Evolutionary conservation across 2,113 vertebrate genomes (phyloP).

Genomic region (Motacilla alba): DNA sequence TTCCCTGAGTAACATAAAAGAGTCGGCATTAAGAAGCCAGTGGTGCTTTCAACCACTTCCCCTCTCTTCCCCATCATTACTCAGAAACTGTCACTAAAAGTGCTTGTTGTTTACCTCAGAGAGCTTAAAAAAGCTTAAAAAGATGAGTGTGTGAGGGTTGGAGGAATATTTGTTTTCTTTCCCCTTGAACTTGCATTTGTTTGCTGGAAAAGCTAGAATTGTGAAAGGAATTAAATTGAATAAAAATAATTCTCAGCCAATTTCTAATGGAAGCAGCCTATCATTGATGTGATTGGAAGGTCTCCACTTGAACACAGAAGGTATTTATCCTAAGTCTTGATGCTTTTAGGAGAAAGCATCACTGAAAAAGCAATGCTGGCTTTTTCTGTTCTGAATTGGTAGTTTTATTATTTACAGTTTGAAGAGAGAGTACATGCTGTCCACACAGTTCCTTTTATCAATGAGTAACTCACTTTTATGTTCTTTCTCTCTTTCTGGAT

Average conservation of each 20-base stretch:
- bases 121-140: slow-evolving; percentile 7
- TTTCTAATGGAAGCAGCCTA: background rate
- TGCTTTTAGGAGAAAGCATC: background rate
- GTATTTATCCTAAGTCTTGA: background rate
- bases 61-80: background rate
- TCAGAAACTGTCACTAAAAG: slow-evolving; percentile 2
- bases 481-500: background rate
- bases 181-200: background rate
- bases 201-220: slow-evolving; percentile 1
- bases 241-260: background rate
- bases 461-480: background rate
- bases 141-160: background rate
- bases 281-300: background rate
- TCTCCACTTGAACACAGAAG: background rate
- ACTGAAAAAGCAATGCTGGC: background rate
- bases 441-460: background rate
- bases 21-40: background rate
- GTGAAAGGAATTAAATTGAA: background rate
- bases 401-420: background rate
- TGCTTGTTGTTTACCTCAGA: slow-evolving; percentile 3
- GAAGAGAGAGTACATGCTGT: background rate
- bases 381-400: background rate
- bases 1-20: background rate
- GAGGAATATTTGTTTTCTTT: slow-evolving; percentile 27
- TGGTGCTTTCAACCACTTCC: background rate